Conservation (phyloP, 2,797 vertebrate species). For the Chiroxiphia lanceolata region DNA sequence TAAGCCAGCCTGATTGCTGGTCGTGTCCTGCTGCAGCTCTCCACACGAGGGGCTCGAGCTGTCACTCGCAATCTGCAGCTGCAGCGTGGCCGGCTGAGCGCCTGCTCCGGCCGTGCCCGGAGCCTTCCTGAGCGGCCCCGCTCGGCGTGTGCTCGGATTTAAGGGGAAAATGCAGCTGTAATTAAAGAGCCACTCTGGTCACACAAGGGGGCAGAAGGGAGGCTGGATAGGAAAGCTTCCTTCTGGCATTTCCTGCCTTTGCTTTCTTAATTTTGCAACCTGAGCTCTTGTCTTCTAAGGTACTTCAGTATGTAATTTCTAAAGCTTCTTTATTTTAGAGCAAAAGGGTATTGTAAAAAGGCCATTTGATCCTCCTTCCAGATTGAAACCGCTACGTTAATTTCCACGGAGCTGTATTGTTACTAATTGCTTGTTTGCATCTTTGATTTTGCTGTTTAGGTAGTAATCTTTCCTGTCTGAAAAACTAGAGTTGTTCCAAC, state of each 20-base stretch:
- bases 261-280: not conserved
- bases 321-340: constrained; percentile 16
- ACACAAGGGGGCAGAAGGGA: constrained; percentile 18
- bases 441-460: not conserved
- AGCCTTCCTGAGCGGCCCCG: not conserved
- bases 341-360: not conserved
- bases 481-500: not conserved
- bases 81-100: accelerated
- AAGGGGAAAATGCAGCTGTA: accelerated
- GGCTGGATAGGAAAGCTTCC: not conserved
- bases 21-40: not conserved
- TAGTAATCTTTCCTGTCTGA: not conserved
- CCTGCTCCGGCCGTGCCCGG: not conserved
- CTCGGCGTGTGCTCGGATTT: accelerated
- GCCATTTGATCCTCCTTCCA: constrained; percentile 1
- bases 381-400: not conserved
- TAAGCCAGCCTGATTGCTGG: not conserved
- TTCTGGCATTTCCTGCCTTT: constrained; percentile 17
- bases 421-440: not conserved
- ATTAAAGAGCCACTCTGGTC: not conserved
- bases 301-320: not conserved
- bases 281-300: not conserved
- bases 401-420: not conserved
- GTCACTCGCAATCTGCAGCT: not conserved
- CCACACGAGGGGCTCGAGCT: not conserved